A percentile compares a stretch with the other conserved stretches of the same genome.
Evolutionary conservation across 2,888 invertebrate species (phyloP).

Genomic region (Anorthoa munda): DNA sequence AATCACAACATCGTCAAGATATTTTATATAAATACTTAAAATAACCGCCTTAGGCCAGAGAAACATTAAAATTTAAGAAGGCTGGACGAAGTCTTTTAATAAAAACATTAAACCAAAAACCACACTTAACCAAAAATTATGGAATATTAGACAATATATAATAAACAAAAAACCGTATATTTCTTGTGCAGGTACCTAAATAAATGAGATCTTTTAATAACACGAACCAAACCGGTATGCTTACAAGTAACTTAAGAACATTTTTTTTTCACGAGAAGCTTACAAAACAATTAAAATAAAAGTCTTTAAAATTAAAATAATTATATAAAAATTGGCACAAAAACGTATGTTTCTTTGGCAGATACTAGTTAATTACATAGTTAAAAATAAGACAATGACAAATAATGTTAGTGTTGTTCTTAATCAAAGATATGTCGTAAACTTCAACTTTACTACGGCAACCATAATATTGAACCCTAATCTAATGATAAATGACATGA

Average conservation of each 20-base stretch:
- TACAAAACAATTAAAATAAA: neutral
- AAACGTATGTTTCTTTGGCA: neutral
- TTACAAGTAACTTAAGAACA: neutral
- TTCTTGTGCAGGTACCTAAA: neutral
- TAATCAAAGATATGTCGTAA: neutral
- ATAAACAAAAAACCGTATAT: neutral
- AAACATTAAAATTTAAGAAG: neutral
- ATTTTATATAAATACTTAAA: neutral
- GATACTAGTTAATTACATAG: too few relatives aligned
- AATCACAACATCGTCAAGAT: neutral
- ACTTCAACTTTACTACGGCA: neutral
- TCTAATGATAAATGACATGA: neutral
- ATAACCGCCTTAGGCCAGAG: neutral
- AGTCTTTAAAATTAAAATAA: neutral
- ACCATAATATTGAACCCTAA: neutral
- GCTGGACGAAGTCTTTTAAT: neutral
- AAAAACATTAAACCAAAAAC: constrained; percentile 4
- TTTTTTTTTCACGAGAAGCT: neutral
- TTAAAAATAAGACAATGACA: neutral
- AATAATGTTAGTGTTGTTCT: neutral
- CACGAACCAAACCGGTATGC: neutral
- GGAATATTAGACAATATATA: too few relatives aligned
- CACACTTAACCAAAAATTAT: neutral
- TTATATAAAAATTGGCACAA: neutral
- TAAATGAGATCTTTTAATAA: constrained; percentile 20